Evolutionary conservation across 2,888 invertebrate genomes (phyloP), one percentile per base, ranked within the genome.

Genomic region (Morinoia aosen): DNA sequence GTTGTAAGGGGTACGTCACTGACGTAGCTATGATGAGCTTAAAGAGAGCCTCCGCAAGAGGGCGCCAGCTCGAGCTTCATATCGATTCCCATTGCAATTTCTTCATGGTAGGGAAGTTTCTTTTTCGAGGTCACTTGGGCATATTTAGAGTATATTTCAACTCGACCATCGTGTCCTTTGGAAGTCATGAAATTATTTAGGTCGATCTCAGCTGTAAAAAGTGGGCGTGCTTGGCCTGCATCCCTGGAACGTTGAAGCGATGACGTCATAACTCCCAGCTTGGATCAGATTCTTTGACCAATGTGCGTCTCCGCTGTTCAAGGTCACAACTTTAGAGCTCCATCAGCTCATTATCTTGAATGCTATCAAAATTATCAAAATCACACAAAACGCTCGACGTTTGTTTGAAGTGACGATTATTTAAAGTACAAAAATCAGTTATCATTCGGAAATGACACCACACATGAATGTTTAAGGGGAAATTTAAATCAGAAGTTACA

Each of bases 41-140:
- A 57, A 93, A 93, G 93, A 93, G 93, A 93, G 93, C 57, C 57
- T 93, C 93, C 93, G 40, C 93, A 11, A 93, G 93, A 93, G 56
- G 93, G 56, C 93, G 93, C 93, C 57, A 90, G 90, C 57, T 25
- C 1, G 58, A 2, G n/a, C 58, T 58, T n/a, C 33, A 56, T 93
- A 93, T 93, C 57, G 93, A 93, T 93, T 93, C n/a, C 56, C 48
- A 57, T 93, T 57, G n/a, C 33, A 57, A 93, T 25, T 57, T 33
- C 7, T 57, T 40, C 88, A 19, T 40, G 7, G 16, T 40, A 14
- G 39, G 12, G 40, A 10, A 39, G 8, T 90, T 48, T 2, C 39
- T 48, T 11, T 39, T 40, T 90, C 16, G 16, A 48, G 39, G 14
- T 14, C 90, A 90, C 11, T 90, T 39, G 48, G 90, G 2, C 16